Evolutionary conservation across 2,113 vertebrate species (phyloP), one percentile per base, ranked within the genome.

Genomic region (Hypocryptadius cinnamomeus): DNA sequence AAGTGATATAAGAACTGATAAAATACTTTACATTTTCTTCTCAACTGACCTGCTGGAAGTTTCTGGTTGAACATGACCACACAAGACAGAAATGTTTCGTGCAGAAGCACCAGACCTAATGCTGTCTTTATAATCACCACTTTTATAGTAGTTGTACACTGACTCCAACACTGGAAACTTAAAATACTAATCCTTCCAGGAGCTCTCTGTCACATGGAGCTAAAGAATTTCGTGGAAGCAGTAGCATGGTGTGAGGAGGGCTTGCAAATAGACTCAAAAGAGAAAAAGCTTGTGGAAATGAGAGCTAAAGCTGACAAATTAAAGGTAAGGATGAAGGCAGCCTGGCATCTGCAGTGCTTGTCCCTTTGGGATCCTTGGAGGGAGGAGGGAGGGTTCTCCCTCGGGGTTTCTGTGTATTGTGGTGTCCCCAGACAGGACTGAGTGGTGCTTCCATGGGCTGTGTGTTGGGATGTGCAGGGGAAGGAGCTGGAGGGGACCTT

Each of bases 171-270:
- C 31, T 44, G 17, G 19, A 83, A 66, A 56, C 12, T 90, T 61
- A 50, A 8, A 80, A 53, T 91, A 48, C 68, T 90, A 5, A 88
- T 84, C 85, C 47, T 96, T 96, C 30, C 95, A 99, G 99, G 99
- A 89, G 98, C 98, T 44, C 97, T 99, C 93, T 99, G 99, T 92
- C 98, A 98, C 90, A 90, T 99, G 85, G 98, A 99, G 95, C 96
- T 99, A 57, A 98, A 96, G 76, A 98, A 97, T 87, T 99, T 98
- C 91, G 81, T 95, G 2, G 98, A 98, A 74, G 98, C 98, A 4
- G 39, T 99, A 90, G 97, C 94, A 30, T 99, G 99, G 99, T 99
- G 99, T 61, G 98, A 99, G 5, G 98, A 98, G 19, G 99, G 98
- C n/a, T 98, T 99, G 54, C 94, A 78, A 61, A 93, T 97, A 76